Base-by-base conservation (phyloP, 2,888 invertebrate genomes). In the Cerceris ruficornis region DNA sequence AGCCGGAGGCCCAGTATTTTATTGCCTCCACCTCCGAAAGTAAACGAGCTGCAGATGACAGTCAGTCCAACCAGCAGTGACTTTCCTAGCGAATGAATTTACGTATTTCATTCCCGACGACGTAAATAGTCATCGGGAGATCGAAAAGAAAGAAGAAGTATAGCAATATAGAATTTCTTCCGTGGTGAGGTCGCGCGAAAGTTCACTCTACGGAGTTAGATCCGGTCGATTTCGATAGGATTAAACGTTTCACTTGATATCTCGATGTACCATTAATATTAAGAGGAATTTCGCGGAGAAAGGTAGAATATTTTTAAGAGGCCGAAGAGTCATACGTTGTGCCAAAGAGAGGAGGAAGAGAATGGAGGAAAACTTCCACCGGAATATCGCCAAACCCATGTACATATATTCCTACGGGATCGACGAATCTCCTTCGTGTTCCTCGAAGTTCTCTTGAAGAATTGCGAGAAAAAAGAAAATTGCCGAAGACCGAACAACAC, bases 51-150 rank as follows among this genome's bases (percentile, higher is more conserved):
- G 68, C 87, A 87, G 75, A 84, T 90, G 71, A 80, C 89, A 55
- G 83, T 88, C 77, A 92, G 91, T 74, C 91, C 91, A 14, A 88
- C 89, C 49, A 91, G 90, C 83, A 92, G 91, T 80, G 91, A 78
- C 15, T 52, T 60, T 7, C 52, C 71, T 49, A 78, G 77, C 39
- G 78, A 72, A 60, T 78, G 42, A 71, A 39, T 14, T 43, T 11
- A n/a, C 50, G 6, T 13, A 7, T n/a, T 7, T 13, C 2, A 50
- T 7, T 11, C 9, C 1, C 9, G 6, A 11, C 9, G 6, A 11
- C 5, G 46, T 46, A 46, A n/a, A 50, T 50, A 50, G 7, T 11
- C 2, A 50, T 7, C 13, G 2, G 11, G 50, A 6, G n/a, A n/a
- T 50, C n/a, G 2, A 11, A 50, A 7, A 64, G 28, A 50, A 17